These are phyloP conservation scores for Drosophila paramelanica DNA, from an alignment of 2,888 invertebrate species.

Conservation along the genomic window DNA sequence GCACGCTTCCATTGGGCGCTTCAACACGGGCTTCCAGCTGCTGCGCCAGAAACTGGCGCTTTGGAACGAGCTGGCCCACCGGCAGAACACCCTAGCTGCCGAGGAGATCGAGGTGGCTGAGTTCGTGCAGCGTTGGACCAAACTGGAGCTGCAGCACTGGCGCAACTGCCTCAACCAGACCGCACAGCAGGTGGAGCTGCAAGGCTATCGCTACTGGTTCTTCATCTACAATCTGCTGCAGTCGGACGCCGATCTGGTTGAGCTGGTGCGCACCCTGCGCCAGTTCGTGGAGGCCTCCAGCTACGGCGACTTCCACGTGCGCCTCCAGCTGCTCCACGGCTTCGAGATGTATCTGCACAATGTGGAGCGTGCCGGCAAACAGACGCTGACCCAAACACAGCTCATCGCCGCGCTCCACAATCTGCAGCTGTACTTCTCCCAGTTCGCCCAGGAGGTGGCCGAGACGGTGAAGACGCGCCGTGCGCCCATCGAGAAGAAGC, in stretches of 20 bases:
- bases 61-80: conserved; percentile 97
- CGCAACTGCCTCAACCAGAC: conserved; percentile 91
- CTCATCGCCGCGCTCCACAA: conserved; percentile 91
- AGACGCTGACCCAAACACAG: conserved; percentile 33
- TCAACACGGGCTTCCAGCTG: conserved; percentile 95
- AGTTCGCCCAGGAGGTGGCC: conserved; percentile 89
- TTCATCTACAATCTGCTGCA: conserved; percentile 91
- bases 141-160: conserved; percentile 95
- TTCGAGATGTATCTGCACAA: conserved; percentile 93
- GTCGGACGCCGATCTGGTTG: conserved; percentile 50
- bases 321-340: conserved; percentile 91
- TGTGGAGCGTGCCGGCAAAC: conserved; percentile 69
- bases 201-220: conserved; percentile 95
- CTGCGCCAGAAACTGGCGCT: conserved; percentile 93
- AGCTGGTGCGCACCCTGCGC: conserved; percentile 87
- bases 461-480: conserved; percentile 89
- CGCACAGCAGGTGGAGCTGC: conserved; percentile 87
- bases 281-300: conserved; percentile 93
- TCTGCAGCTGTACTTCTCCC: conserved; percentile 92
- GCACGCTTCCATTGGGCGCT: conserved; percentile 93
- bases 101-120: conserved; percentile 91
- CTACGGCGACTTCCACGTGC: conserved; percentile 92
- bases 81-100: conserved; percentile 91
- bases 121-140: conserved; percentile 95
- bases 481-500: conserved; percentile 94